Conservation (phyloP, 2,113 vertebrate genomes). For the Mystacornis crossleyi region DNA sequence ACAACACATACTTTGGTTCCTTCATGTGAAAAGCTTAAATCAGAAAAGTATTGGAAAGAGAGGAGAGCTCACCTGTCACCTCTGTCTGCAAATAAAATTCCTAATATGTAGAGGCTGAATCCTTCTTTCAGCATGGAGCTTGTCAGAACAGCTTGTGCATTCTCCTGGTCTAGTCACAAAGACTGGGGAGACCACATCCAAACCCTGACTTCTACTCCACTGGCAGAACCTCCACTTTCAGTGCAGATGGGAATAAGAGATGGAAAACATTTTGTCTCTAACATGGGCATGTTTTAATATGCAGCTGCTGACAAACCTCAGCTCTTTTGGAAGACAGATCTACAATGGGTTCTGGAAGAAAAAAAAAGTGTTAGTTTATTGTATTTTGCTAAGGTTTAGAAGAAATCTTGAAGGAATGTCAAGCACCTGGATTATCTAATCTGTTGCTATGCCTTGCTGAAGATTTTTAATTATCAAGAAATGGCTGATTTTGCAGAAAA, state of each 20-base stretch:
- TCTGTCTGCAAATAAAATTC: neutral
- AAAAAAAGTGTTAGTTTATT: neutral
- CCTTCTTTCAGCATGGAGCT: neutral
- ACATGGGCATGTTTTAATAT: constrained; percentile 19
- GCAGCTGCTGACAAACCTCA: constrained; percentile 1
- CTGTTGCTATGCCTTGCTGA: neutral
- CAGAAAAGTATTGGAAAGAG: neutral
- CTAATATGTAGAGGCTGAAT: neutral
- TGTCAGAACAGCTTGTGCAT: neutral
- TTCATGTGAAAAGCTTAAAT: neutral
- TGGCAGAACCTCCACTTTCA: neutral
- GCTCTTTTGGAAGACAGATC: neutral
- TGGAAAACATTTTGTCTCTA: neutral
- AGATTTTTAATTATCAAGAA: constrained; percentile 10
- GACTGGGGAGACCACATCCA: neutral
- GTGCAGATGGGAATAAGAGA: neutral
- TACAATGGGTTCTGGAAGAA: neutral
- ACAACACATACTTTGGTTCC: fast-evolving
- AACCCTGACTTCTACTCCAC: neutral
- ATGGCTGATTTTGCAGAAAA: constrained; percentile 1
- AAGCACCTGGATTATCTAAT: neutral
- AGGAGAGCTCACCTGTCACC: neutral
- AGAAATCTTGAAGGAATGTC: neutral
- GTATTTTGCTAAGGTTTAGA: neutral
- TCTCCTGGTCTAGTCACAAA: neutral